These are phyloP conservation scores for Trachelus tabidus DNA, from an alignment of 2,888 invertebrate species.

Conservation along the genomic window DNA sequence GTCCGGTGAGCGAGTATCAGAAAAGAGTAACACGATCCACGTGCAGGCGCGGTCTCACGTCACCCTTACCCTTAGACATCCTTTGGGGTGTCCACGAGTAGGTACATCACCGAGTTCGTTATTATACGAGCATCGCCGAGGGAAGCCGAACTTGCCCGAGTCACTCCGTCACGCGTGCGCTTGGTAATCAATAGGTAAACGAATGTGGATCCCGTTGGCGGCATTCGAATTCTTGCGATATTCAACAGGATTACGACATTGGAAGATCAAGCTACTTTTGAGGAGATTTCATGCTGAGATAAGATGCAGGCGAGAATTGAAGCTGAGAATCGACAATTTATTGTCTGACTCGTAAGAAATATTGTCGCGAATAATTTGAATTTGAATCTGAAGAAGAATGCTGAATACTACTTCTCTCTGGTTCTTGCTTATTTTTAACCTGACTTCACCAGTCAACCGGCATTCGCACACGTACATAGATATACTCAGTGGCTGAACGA, in stretches of 20 bases:
- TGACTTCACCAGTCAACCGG: background rate
- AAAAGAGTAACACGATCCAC: conserved; percentile 26
- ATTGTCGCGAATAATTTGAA: background rate
- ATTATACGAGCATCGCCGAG: background rate
- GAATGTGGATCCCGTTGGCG: background rate
- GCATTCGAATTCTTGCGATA: background rate
- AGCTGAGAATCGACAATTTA: background rate
- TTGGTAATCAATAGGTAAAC: conserved; percentile 1
- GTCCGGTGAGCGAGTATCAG: background rate
- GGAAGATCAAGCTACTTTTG: background rate
- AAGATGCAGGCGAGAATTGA: background rate
- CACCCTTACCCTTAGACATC: conserved; percentile 24
- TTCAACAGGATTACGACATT: background rate
- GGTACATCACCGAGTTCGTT: background rate
- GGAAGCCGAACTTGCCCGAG: background rate
- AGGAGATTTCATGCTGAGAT: background rate
- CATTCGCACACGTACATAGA: background rate
- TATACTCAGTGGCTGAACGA: background rate
- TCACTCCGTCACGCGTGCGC: background rate
- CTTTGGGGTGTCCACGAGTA: background rate
- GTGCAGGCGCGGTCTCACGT: conserved; percentile 45
- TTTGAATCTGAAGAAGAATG: background rate
- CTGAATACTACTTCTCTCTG: background rate
- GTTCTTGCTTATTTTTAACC: background rate
- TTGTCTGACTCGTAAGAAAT: background rate